Base-by-base conservation (phyloP, 2,113 vertebrate genomes). In the Halichoerus grypus region DNA sequence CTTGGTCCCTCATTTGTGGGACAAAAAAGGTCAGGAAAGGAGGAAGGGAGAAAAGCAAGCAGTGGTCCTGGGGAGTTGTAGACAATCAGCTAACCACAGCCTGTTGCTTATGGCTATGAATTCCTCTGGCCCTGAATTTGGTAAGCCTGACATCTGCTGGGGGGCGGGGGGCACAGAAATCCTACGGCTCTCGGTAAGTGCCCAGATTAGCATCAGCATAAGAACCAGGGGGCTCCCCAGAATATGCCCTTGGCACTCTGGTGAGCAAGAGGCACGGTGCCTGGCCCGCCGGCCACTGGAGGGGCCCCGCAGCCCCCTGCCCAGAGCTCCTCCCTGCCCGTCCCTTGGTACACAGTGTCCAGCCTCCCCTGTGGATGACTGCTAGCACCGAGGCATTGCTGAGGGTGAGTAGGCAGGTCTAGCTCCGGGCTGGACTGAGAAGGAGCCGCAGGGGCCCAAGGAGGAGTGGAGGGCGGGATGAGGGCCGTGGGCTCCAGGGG, bases 41-140 rank as follows among this genome's bases (percentile, higher is more conserved):
- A 80, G 15, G 69, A 42, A 76, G 88, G 63, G 36, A 65, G 79
- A 11, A 49, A 5, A 85, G 21, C 46, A 26, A 24, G 77, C 42
- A 7, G 11, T 0, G 57, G 33, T 19, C 46, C 24, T 0, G 21
- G 14, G 24, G 39, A 28, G 31, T 5, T 3, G 36, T 0, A 12
- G 74, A 21, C 6, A 2, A 4, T 4, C 18, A 13, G 13, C 11
- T 5, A 5, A 31, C 7, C 5, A 11, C 39, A 46, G 57, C 33
- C 94, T 42, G 82, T 8, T 14, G 96, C 91, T 36, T 24, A 13
- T 1, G 46, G 51, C 83, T 33, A 1, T 33, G 76, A n/a, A 31
- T 77, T 65, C 46, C 69, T 13, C 16, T 15, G 61, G 39, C 76
- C 0, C 5, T 15, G 85, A 16, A 14, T 31, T 55, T 22, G n/a